Evolutionary conservation across 2,888 invertebrate species (phyloP), one percentile per base, ranked within the genome.

Genomic region (Aricia artaxerxes): DNA sequence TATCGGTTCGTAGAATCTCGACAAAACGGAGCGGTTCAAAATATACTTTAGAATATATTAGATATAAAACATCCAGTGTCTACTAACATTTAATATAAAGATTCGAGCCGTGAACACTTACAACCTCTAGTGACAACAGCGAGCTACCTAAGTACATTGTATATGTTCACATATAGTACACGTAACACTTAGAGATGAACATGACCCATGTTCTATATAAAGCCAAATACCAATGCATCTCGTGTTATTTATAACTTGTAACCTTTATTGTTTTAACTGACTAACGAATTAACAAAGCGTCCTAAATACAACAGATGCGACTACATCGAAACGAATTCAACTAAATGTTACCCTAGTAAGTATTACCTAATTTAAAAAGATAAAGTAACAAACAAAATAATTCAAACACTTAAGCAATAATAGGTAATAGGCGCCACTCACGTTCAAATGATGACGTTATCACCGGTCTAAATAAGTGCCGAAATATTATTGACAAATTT

Each of bases 171-270:
- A 85, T 86, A 87, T 88, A 87, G 85, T 73, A 53, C 49, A 80
- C 84, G 81, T 89, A 91, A 91, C 90, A 91, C 90, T 93, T 89
- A 92, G 89, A 91, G 90, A 89, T 90, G 93, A 94, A 94, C 93
- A 93, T 90, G 90, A 87, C 88, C 88, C 91, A 93, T 92, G 93
- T 92, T 91, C 92, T 89, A 85, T 89, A 93, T 95, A 95, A 95
- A 95, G 95, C 95, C 94, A 94, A 93, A 91, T 95, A 95, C 95
- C 95, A 95, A 95, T 95, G 95, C 95, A 94, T 95, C 90, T 91
- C 89, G 88, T 91, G 91, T 92, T 92, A 92, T 91, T 91, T 90
- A 92, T 92, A 92, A 88, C 86, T 86, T 89, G 87, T 88, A 87
- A 40, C 84, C 83, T 83, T 86, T 79, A 84, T 82, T 84, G 82